A percentile compares a stretch with the other conserved stretches of the same genome.
Evolutionary conservation across 2,888 invertebrate genomes (phyloP).

Genomic region (Cordilura impudica): DNA sequence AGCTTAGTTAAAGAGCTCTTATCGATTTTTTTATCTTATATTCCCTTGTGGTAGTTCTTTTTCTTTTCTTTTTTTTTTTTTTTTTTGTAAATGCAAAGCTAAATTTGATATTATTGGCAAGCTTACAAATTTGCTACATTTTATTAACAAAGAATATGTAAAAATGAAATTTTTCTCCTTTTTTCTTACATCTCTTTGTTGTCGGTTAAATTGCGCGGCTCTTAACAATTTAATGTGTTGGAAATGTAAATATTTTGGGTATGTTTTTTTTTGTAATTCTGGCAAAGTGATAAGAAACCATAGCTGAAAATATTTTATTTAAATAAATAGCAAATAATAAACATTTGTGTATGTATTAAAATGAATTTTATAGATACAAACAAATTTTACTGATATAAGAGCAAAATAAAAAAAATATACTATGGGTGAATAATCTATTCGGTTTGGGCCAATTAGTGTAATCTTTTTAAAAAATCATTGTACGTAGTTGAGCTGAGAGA

Average conservation of each 20-base stretch:
- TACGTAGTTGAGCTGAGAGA: too few species aligned
- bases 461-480: too few species aligned
- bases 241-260: slow-evolving; percentile 18
- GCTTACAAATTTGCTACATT: neutral
- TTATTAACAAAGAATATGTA: neutral
- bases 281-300: neutral
- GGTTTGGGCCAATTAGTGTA: too few species aligned
- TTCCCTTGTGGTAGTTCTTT: neutral
- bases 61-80: neutral
- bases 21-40: slow-evolving; percentile 1
- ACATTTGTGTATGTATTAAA: too few species aligned
- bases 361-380: too few species aligned
- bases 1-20: neutral
- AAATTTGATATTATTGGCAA: slow-evolving; percentile 5
- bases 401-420: too few species aligned
- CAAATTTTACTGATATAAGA: too few species aligned
- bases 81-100: neutral
- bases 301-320: neutral
- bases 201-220: slow-evolving; percentile 7
- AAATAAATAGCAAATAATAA: slow-evolving; percentile 6
- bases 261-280: neutral
- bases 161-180: neutral
- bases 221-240: slow-evolving; percentile 40
- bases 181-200: neutral
- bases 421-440: too few species aligned